These are phyloP conservation scores for Doryteuthis pealeii DNA, from an alignment of 1,140 invertebrate genomes.

Conservation along the genomic window DNA sequence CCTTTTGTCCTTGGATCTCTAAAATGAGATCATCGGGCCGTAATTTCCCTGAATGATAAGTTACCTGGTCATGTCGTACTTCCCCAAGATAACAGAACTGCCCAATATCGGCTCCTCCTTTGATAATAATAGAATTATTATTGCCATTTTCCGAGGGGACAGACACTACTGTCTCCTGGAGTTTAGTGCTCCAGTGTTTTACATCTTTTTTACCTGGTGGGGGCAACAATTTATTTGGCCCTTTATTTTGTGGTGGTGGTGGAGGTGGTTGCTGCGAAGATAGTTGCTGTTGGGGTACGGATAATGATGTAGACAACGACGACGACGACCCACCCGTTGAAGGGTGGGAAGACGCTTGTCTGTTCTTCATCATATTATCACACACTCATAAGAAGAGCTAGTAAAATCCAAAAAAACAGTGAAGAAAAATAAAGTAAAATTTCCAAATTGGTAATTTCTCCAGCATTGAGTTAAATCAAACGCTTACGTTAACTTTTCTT, in stretches of 20 bases:
- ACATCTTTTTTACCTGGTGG: conserved; percentile 30
- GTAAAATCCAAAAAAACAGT: conserved; percentile 26
- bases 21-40: conserved; percentile 64
- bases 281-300: conserved; percentile 25
- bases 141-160: conserved; percentile 52
- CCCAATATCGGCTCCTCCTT: conserved; percentile 67
- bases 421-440: conserved; percentile 27
- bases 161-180: conserved; percentile 55
- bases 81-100: conserved; percentile 65
- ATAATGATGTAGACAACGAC: conserved; percentile 38
- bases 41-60: conserved; percentile 60
- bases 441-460: neutral
- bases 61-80: conserved; percentile 59
- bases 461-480: neutral
- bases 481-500: too few relatives aligned
- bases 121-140: conserved; percentile 43
- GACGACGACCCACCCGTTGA: conserved; percentile 28
- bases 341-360: neutral
- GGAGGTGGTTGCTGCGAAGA: conserved; percentile 30
- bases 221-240: conserved; percentile 22
- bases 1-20: conserved; percentile 69
- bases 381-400: neutral
- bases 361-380: conserved; percentile 4
- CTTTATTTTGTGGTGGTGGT: conserved; percentile 27
- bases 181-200: conserved; percentile 53